Conservation (phyloP, 2,113 vertebrate species). For the Holacanthus passer region DNA sequence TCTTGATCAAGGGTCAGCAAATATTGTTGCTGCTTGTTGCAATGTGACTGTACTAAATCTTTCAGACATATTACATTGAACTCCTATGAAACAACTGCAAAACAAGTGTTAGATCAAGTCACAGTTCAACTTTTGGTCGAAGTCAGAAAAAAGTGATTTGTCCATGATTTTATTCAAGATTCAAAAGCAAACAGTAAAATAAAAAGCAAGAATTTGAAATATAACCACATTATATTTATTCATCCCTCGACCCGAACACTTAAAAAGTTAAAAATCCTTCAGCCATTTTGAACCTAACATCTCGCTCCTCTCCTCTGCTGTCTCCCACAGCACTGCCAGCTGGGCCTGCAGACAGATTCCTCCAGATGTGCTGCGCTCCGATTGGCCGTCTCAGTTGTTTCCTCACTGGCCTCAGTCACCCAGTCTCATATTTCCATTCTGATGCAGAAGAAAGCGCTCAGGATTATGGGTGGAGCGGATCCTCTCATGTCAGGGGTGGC, state of each 20-base stretch:
- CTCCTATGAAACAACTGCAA: background rate
- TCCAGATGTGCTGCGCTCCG: slow-evolving; percentile 69
- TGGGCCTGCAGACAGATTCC: slow-evolving; percentile 55
- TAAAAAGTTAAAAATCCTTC: slow-evolving; percentile 5
- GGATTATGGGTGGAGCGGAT: slow-evolving; percentile 45
- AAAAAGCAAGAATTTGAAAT: background rate
- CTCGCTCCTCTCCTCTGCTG: slow-evolving; percentile 35
- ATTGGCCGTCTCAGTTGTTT: slow-evolving; percentile 58
- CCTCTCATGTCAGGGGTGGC: slow-evolving; percentile 19
- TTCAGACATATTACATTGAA: background rate
- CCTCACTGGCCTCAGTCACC: slow-evolving; percentile 32
- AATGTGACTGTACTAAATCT: background rate
- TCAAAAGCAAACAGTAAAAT: background rate
- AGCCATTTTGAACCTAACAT: slow-evolving; percentile 65
- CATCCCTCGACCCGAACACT: background rate
- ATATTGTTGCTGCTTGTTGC: background rate
- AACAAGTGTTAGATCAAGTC: background rate
- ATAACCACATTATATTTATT: background rate
- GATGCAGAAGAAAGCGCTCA: slow-evolving; percentile 42
- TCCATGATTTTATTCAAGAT: background rate
- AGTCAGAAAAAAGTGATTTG: background rate
- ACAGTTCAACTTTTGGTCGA: background rate
- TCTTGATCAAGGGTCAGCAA: background rate
- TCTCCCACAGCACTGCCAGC: slow-evolving; percentile 50
- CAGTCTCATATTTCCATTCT: slow-evolving; percentile 62